phyloP scores from a whole-genome alignment of 2,113 vertebrate species.

The Nanorana parkeri region DNA sequence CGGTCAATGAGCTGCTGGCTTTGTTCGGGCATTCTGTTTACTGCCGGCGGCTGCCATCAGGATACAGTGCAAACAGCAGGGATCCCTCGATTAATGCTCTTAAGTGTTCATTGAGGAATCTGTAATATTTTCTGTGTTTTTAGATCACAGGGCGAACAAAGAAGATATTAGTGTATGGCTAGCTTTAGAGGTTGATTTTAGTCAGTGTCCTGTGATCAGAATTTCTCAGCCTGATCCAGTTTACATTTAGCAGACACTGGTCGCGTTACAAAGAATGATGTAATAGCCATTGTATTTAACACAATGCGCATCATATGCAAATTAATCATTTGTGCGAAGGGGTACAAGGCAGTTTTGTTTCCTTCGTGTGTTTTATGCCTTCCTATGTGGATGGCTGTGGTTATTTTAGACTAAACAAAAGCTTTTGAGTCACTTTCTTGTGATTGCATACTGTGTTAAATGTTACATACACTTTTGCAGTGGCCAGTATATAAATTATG shows the following conservation, averaged over 20 bases:
- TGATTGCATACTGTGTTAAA: constrained; percentile 5
- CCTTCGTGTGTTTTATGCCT: neutral
- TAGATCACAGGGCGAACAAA: too few relatives aligned
- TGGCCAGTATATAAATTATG: neutral
- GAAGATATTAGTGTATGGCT: too few relatives aligned
- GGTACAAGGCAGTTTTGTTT: constrained; percentile 53
- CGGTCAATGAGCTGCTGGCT: too few relatives aligned
- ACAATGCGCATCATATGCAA: neutral
- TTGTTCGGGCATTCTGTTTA: too few relatives aligned
- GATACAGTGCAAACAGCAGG: too few relatives aligned
- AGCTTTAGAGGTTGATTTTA: neutral
- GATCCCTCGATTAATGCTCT: too few relatives aligned
- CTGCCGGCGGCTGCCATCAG: too few relatives aligned
- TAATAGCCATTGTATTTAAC: neutral
- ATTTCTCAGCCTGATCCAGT: too few relatives aligned
- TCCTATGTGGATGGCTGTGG: constrained; percentile 16
- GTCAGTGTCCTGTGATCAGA: neutral
- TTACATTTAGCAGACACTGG: too few relatives aligned
- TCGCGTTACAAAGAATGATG: neutral
- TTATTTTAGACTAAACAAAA: constrained; percentile 49
- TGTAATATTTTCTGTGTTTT: too few relatives aligned
- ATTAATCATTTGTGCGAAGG: constrained; percentile 22
- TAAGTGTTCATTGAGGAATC: too few relatives aligned
- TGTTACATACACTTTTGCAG: neutral
- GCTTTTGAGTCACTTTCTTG: constrained; percentile 34